These are phyloP conservation scores for Philereme vetulata DNA, from an alignment of 2,888 invertebrate genomes.

Conservation along the genomic window DNA sequence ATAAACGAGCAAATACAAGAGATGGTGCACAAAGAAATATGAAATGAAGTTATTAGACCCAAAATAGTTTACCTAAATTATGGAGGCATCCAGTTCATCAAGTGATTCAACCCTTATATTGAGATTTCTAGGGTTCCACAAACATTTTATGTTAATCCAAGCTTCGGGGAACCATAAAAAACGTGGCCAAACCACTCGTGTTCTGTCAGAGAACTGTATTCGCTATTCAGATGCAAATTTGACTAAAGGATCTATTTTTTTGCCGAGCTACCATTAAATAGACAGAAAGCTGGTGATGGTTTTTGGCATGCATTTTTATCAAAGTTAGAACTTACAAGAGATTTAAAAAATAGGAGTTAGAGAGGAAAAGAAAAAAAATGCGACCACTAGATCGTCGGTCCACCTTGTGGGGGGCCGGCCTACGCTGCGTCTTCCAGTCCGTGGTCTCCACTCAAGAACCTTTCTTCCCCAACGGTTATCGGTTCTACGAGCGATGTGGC, in stretches of 20 bases:
- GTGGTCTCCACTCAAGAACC: too few relatives aligned
- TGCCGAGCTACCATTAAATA: constrained; percentile 57
- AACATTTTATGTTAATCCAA: constrained; percentile 70
- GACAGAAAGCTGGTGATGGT: constrained; percentile 6
- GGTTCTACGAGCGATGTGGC: too few relatives aligned
- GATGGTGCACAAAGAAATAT: constrained; percentile 21
- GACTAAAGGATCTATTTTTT: constrained; percentile 63
- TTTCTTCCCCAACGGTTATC: too few relatives aligned
- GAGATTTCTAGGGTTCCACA: constrained; percentile 54
- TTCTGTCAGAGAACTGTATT: constrained; percentile 51
- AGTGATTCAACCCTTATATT: constrained; percentile 53
- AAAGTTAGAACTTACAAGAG: too few relatives aligned
- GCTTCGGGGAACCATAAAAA: constrained; percentile 56
- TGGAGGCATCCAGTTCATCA: constrained; percentile 49
- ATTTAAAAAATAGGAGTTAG: too few relatives aligned
- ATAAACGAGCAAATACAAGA: too few relatives aligned
- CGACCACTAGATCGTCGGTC: too few relatives aligned
- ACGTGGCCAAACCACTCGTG: constrained; percentile 54
- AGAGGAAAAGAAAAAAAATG: too few relatives aligned
- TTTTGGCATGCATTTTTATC: constrained; percentile 4
- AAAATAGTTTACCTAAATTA: constrained; percentile 35
- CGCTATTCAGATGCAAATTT: constrained; percentile 68
- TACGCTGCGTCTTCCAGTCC: too few relatives aligned
- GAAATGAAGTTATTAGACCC: constrained; percentile 39
- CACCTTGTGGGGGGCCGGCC: too few relatives aligned